Conservation (phyloP, 1,140 invertebrate species). For the Adoxophyes honmai region DNA sequence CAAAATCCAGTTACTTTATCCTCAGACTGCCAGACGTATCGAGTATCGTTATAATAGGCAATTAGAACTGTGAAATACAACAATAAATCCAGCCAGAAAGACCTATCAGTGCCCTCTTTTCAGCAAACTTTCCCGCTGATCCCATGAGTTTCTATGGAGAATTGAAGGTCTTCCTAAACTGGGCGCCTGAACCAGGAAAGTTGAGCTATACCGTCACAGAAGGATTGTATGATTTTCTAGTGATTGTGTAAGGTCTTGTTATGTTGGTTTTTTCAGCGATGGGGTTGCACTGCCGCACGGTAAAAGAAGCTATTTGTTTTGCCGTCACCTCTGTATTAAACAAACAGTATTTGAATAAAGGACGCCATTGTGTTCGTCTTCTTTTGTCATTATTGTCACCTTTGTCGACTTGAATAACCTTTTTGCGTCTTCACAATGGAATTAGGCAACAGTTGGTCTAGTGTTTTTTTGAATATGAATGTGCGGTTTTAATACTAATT, state of each 20-base stretch:
- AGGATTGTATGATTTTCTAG: constrained; percentile 9
- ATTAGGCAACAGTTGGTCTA: constrained; percentile 12
- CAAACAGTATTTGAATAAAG: constrained; percentile 70
- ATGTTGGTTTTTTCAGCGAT: constrained; percentile 37
- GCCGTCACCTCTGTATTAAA: constrained; percentile 65
- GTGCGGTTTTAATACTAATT: constrained; percentile 16
- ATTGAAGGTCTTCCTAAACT: neutral
- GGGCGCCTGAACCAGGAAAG: neutral
- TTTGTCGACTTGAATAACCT: constrained; percentile 47
- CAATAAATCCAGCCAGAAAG: constrained; percentile 24
- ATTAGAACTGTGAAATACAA: constrained; percentile 62
- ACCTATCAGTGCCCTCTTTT: constrained; percentile 23
- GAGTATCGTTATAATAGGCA: constrained; percentile 73
- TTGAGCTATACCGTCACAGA: neutral
- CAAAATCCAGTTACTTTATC: neutral
- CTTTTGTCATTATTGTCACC: constrained; percentile 67
- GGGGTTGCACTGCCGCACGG: constrained; percentile 37
- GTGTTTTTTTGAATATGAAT: constrained; percentile 7
- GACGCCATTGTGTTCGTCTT: constrained; percentile 57
- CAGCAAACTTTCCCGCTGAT: neutral
- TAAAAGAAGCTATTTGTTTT: constrained; percentile 64
- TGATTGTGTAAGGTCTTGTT: constrained; percentile 19
- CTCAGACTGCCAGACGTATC: constrained; percentile 28
- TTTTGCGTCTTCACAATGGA: constrained; percentile 13
- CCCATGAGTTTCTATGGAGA: too few species aligned